Conservation (phyloP, 2,113 vertebrate genomes). For the Benitochromis conjunctus region DNA sequence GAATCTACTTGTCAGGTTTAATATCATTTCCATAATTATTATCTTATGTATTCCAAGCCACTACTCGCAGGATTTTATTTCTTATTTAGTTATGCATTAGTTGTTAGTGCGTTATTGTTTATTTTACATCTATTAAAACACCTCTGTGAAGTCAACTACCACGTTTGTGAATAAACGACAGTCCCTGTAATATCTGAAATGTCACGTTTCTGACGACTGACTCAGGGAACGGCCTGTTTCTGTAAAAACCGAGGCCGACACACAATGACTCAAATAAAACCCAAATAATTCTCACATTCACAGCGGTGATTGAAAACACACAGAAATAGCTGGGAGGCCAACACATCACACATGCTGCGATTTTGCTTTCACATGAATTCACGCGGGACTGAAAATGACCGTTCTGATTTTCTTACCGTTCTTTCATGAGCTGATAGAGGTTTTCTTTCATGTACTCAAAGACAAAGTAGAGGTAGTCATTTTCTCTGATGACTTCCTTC, state of each 20-base stretch:
- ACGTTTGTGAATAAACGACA: slow-evolving; percentile 89
- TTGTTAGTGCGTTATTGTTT: background rate
- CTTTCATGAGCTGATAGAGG: slow-evolving; percentile 97
- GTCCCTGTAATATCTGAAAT: slow-evolving; percentile 91
- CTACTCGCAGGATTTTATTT: background rate
- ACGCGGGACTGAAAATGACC: too few relatives aligned
- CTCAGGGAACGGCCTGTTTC: slow-evolving; percentile 91
- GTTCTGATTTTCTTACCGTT: slow-evolving; percentile 78
- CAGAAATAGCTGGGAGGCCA: background rate
- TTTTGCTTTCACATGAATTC: background rate
- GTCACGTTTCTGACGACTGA: slow-evolving; percentile 91
- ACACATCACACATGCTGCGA: background rate
- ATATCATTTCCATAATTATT: background rate
- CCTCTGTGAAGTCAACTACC: slow-evolving; percentile 71
- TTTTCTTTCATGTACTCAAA: slow-evolving; percentile 99
- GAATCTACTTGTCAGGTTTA: background rate
- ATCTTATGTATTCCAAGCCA: background rate
- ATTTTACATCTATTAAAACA: background rate
- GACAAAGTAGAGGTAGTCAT: slow-evolving; percentile 96
- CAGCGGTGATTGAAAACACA: background rate
- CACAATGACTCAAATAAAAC: slow-evolving; percentile 22
- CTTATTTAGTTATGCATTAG: background rate
- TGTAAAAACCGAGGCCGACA: slow-evolving; percentile 64
- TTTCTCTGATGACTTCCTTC: slow-evolving; percentile 98
- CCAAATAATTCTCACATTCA: background rate